Evolutionary conservation across 2,113 vertebrate genomes (phyloP).

Genomic region (Crocuta crocuta): DNA sequence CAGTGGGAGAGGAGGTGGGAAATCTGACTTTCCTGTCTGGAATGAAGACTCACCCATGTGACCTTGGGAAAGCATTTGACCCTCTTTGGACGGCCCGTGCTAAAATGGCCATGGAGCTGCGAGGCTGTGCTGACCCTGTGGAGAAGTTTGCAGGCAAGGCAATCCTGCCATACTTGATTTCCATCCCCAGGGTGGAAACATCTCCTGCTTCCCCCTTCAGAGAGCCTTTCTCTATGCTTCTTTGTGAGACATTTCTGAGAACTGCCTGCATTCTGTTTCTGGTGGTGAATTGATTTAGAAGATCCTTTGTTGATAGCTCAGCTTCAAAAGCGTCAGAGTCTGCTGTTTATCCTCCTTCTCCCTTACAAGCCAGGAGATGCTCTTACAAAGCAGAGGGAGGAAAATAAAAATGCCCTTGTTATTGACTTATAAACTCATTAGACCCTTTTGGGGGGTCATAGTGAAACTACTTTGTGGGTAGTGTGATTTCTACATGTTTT

Average conservation of each 20-base stretch:
- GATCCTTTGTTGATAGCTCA: constrained; percentile 80
- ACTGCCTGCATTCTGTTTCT: constrained; percentile 59
- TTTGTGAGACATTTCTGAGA: constrained; percentile 77
- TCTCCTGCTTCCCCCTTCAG: constrained; percentile 55
- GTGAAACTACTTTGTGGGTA: constrained; percentile 60
- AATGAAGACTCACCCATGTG: not conserved
- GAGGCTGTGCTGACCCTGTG: constrained; percentile 34
- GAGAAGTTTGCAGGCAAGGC: constrained; percentile 1
- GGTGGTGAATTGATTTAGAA: constrained; percentile 80
- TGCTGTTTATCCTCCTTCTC: constrained; percentile 75
- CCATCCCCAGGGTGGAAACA: constrained; percentile 50
- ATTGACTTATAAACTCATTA: constrained; percentile 81
- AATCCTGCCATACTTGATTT: constrained; percentile 31
- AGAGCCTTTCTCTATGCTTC: constrained; percentile 58
- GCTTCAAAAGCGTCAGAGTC: constrained; percentile 74
- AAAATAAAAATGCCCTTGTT: constrained; percentile 76
- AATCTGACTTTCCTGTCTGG: constrained; percentile 33
- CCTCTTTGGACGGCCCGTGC: not conserved
- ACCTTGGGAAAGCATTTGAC: not conserved
- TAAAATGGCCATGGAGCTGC: not conserved
- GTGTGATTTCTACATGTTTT: constrained; percentile 67
- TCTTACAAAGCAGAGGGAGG: constrained; percentile 59
- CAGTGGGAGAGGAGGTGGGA: not conserved
- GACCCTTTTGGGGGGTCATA: constrained; percentile 16
- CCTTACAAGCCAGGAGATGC: constrained; percentile 60